Conservation (phyloP, 2,113 vertebrate genomes). For the Pseudorectes ferrugineus region DNA sequence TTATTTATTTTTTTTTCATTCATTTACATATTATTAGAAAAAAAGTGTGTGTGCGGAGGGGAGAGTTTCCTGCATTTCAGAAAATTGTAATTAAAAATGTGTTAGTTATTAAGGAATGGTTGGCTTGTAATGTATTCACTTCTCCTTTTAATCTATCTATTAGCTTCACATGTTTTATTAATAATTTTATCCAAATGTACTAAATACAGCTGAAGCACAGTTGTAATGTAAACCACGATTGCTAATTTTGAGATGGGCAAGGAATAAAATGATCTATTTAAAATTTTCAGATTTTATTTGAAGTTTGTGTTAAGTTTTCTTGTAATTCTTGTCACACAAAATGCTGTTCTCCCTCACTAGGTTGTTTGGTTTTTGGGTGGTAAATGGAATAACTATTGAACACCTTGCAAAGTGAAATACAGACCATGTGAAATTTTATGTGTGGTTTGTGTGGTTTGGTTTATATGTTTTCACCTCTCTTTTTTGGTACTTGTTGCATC, state of each 20-base stretch:
- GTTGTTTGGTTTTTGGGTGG: neutral
- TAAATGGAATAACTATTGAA: neutral
- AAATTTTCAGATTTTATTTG: neutral
- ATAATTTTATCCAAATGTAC: neutral
- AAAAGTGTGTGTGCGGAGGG: neutral
- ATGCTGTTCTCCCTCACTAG: neutral
- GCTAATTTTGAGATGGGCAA: neutral
- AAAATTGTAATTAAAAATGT: neutral
- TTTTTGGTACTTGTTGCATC: neutral
- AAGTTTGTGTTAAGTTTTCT: neutral
- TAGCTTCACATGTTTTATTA: conserved; percentile 24
- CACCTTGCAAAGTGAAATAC: neutral
- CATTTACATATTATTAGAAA: neutral
- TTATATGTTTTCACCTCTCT: neutral
- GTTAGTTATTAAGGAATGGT: neutral
- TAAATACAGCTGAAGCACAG: neutral
- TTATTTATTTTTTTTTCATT: neutral
- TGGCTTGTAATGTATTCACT: neutral
- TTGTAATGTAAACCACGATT: neutral
- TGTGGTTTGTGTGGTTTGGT: neutral
- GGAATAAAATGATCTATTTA: neutral
- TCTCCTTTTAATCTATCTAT: neutral
- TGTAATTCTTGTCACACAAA: neutral
- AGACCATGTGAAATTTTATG: neutral
- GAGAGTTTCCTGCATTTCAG: neutral